A percentile compares a stretch with the other conserved stretches of the same genome.
These are phyloP conservation scores for Mirounga angustirostris DNA, from an alignment of 2,113 vertebrate genomes.

Conservation along the genomic window DNA sequence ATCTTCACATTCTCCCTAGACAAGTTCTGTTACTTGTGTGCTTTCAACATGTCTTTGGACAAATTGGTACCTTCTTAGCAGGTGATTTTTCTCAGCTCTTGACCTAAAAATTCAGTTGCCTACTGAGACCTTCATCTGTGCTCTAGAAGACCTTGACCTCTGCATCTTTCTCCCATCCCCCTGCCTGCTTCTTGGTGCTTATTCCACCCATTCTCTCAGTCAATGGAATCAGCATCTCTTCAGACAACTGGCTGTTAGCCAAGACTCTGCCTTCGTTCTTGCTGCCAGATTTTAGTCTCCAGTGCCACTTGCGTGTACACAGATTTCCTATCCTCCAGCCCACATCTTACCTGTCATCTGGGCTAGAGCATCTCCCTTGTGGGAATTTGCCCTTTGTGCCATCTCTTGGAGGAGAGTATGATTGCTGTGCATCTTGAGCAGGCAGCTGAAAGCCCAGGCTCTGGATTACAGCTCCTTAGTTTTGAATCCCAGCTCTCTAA, in stretches of 20 bases:
- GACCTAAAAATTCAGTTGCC: not conserved
- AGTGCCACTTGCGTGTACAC: rapidly evolving
- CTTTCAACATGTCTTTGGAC: not conserved
- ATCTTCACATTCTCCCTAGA: not conserved
- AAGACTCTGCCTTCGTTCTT: not conserved
- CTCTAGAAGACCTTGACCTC: not conserved
- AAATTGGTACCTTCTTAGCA: not conserved
- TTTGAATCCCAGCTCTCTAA: not conserved
- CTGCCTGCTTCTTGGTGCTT: not conserved
- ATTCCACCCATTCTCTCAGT: not conserved
- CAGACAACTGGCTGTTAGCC: not conserved
- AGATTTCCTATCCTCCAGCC: not conserved
- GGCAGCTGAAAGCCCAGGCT: not conserved
- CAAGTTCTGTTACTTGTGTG: not conserved
- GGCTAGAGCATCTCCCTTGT: rapidly evolving
- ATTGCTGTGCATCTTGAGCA: rapidly evolving
- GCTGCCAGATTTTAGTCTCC: not conserved
- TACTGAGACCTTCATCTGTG: not conserved
- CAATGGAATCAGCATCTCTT: not conserved
- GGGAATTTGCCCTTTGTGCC: not conserved
- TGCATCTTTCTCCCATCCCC: not conserved
- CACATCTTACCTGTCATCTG: not conserved
- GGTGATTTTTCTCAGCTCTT: not conserved
- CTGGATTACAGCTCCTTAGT: not conserved
- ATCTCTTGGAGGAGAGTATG: not conserved